Base-by-base conservation (phyloP, 2,113 vertebrate species). In the Pimephales promelas region DNA sequence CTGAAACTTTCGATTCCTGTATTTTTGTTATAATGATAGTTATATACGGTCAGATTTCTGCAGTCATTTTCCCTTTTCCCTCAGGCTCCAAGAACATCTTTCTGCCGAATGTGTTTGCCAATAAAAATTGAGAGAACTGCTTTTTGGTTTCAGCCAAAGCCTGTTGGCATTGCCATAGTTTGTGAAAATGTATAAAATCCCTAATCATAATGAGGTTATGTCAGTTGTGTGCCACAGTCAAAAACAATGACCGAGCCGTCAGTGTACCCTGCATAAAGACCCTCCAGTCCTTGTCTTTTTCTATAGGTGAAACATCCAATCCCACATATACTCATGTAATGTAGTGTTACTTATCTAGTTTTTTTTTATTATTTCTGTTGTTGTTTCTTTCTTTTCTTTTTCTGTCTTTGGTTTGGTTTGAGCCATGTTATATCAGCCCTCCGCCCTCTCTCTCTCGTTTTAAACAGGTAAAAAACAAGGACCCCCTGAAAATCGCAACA, bases 391-490 rank as follows among this genome's bases (percentile, higher is more conserved):
- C 82, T 88, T 90, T 93, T 91, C 88, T 93, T 90, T 89, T 91
- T 92, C 89, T 93, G 89, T 86, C 64, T 92, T 92, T 93, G 81
- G 84, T 93, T 90, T 89, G 89, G 90, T 91, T 95, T 92, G 92
- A 93, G 91, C 92, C 94, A 95, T 95, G 92, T 95, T 95, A 81
- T 88, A 93, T 95, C 93, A 95, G 95, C 93, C 92, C 92, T 95
- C 94, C 94, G 93, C 94, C 93, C 94, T 95, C 92, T 94, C 96
- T 96, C 96, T 96, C 96, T 98, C 95, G 81, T 88, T 97, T 94
- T 94, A 94, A 98, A 99, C 97, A 99, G 98, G 98, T 98, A 98
- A 98, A 99, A 99, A 99, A 97, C 95, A 96, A 94, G 97, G 96
- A 97, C 94, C 95, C 95, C 95, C 97, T 14, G 98, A 99, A 98